Evolutionary conservation across 2,888 invertebrate genomes (phyloP).

Genomic region (Eupithecia centaureata): DNA sequence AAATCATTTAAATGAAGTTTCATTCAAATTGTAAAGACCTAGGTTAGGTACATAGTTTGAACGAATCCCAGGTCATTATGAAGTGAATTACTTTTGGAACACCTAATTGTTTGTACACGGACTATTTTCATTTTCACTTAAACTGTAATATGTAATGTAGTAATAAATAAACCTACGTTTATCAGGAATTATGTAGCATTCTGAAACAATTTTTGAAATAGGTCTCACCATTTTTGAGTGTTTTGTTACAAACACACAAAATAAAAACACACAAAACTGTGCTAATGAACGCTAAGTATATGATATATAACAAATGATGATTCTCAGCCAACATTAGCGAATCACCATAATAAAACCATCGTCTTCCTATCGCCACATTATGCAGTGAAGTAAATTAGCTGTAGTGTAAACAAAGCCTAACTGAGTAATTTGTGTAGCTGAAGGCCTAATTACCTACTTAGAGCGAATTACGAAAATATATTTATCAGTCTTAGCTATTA

Average conservation of each 20-base stretch:
- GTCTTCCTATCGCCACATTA: not conserved
- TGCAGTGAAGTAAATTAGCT: conserved; percentile 1
- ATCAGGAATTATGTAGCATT: no score
- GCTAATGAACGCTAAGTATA: not conserved
- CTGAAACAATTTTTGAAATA: no score
- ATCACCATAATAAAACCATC: conserved; percentile 41
- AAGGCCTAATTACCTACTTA: not conserved
- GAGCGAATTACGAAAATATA: not conserved
- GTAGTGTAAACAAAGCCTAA: not conserved
- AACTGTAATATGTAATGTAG: no score
- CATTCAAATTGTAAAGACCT: conserved; percentile 6
- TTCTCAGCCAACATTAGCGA: conserved; percentile 13
- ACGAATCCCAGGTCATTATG: not conserved
- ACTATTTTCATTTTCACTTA: not conserved
- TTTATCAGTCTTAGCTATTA: no score
- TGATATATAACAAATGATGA: conserved; percentile 13
- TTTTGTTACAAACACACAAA: no score
- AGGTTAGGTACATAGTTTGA: not conserved
- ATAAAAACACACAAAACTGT: not conserved
- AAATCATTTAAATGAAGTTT: conserved; percentile 2
- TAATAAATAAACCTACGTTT: no score
- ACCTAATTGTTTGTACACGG: not conserved
- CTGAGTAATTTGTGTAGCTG: not conserved
- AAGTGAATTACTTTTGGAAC: not conserved
- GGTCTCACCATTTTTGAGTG: no score